A percentile compares a stretch with the other conserved stretches of the same genome.
phyloP scores from a whole-genome alignment of 1,140 invertebrate species.

The Onthophagus taurus region DNA sequence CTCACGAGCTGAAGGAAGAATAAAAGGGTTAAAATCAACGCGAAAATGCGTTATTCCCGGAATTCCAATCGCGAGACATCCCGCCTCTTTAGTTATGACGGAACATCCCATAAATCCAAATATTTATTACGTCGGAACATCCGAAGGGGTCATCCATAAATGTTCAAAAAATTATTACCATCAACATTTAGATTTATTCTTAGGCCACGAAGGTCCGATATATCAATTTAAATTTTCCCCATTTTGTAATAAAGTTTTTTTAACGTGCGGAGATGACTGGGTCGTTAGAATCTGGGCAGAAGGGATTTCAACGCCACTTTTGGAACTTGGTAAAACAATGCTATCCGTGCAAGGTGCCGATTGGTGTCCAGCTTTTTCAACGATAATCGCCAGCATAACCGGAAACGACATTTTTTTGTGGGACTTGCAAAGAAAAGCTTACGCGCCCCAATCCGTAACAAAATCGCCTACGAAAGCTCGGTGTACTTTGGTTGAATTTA shows the following conservation, averaged over 20 bases:
- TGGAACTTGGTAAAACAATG: slow-evolving; percentile 46
- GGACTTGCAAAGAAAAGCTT: slow-evolving; percentile 58
- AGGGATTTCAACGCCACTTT: slow-evolving; percentile 50
- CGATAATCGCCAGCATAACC: slow-evolving; percentile 66
- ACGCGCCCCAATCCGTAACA: slow-evolving; percentile 52
- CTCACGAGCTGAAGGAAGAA: slow-evolving; percentile 49
- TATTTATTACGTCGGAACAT: slow-evolving; percentile 71
- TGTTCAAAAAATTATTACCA: slow-evolving; percentile 33
- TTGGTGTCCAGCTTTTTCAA: slow-evolving; percentile 75
- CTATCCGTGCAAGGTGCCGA: slow-evolving; percentile 54
- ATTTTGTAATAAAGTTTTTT: slow-evolving; percentile 62
- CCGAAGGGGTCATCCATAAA: slow-evolving; percentile 71
- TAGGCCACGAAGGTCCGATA: slow-evolving; percentile 71
- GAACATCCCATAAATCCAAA: slow-evolving; percentile 55
- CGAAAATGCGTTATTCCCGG: slow-evolving; percentile 39
- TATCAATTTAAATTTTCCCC: slow-evolving; percentile 69
- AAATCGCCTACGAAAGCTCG: slow-evolving; percentile 35
- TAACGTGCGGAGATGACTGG: slow-evolving; percentile 80
- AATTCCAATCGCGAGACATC: slow-evolving; percentile 45
- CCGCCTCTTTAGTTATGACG: slow-evolving; percentile 51
- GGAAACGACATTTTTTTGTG: slow-evolving; percentile 61
- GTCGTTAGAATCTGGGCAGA: slow-evolving; percentile 51
- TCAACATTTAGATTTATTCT: slow-evolving; percentile 58
- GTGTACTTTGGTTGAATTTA: slow-evolving; percentile 48
- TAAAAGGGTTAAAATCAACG: slow-evolving; percentile 45